Percentiles rank a stretch among this genome's conserved stretches.
Conservation (phyloP, 2,797 vertebrate genomes). For the Sebastes variabilis region DNA sequence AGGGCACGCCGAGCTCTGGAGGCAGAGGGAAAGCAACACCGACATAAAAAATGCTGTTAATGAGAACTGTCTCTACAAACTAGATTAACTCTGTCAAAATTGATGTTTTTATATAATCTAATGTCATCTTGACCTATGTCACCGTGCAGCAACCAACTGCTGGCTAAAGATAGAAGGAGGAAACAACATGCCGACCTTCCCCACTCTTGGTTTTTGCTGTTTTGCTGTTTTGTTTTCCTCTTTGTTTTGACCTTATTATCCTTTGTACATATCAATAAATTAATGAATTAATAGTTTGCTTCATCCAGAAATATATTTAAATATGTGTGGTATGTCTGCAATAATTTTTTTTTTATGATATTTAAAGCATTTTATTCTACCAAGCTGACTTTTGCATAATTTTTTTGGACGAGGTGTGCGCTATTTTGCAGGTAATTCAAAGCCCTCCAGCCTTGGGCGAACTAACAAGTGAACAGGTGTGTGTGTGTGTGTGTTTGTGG, state of each 20-base stretch:
- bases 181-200: conserved; percentile 9
- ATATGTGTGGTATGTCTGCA: background rate
- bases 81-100: background rate
- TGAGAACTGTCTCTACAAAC: background rate
- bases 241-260: background rate
- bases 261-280: background rate
- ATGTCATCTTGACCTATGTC: conserved; percentile 45
- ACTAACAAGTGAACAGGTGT: conserved; percentile 52
- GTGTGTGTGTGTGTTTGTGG: conserved; percentile 39
- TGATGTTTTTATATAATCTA: background rate
- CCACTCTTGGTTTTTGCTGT: background rate
- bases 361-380: background rate
- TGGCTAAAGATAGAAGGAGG: conserved; percentile 25
- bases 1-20: conserved; percentile 7
- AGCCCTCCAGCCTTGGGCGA: conserved; percentile 29
- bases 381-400: background rate
- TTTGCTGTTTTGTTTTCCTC: background rate
- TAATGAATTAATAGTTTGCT: background rate
- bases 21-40: conserved; percentile 1
- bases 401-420: background rate
- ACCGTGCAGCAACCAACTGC: background rate
- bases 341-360: background rate
- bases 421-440: conserved; percentile 41
- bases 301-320: background rate
- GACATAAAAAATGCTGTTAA: background rate